These are phyloP conservation scores for Dorcus parallelipipedus DNA, from an alignment of 2,888 invertebrate genomes.

Conservation along the genomic window DNA sequence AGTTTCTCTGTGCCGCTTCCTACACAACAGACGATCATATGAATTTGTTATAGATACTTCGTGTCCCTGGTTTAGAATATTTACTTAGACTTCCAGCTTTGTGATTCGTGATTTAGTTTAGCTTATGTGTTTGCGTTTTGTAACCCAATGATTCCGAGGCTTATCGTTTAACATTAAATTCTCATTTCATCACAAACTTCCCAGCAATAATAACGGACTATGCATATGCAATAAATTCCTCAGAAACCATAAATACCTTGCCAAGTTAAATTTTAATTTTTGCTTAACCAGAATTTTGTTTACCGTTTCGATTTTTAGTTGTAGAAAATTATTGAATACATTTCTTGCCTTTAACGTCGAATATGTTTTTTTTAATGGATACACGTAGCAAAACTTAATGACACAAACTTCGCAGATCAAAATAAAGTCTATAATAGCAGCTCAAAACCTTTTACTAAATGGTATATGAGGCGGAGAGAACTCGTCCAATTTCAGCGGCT, in stretches of 20 bases:
- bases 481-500: conserved; percentile 31
- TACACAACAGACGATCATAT: conserved; percentile 9
- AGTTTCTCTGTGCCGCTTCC: conserved; percentile 14
- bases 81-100: conserved; percentile 24
- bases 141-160: conserved; percentile 16
- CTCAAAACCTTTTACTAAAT: conserved; percentile 34
- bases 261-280: too few relatives aligned
- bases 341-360: neutral
- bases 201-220: too few relatives aligned
- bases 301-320: too few relatives aligned
- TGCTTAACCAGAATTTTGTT: too few relatives aligned
- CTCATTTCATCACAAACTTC: too few relatives aligned
- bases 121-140: conserved; percentile 12
- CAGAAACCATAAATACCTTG: too few relatives aligned
- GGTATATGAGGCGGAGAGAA: conserved; percentile 23
- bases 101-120: conserved; percentile 15
- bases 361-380: neutral
- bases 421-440: conserved; percentile 20
- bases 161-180: neutral
- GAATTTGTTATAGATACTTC: conserved; percentile 22
- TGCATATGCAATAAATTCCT: too few relatives aligned
- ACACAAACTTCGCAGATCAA: conserved; percentile 28
- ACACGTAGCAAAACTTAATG: conserved; percentile 19
- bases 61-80: conserved; percentile 24
- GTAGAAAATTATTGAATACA: neutral